A percentile compares a stretch with the other conserved stretches of the same genome.
phyloP scores from a whole-genome alignment of 2,113 vertebrate genomes.

The Corythoichthys intestinalis region DNA sequence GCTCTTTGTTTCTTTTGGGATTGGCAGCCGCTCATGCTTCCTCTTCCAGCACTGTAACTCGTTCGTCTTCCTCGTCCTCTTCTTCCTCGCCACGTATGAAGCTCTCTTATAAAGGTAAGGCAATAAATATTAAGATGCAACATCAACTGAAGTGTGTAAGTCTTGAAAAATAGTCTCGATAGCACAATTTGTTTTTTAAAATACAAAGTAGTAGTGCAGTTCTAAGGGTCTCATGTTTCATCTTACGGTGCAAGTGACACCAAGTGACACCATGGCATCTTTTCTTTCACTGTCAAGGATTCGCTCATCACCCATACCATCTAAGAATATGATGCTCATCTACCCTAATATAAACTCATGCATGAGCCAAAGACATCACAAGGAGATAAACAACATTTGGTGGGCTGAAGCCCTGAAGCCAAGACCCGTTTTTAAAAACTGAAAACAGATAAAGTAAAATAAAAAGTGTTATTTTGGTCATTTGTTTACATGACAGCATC shows the following conservation, averaged over 20 bases:
- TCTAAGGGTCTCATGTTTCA: neutral
- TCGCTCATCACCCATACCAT: neutral
- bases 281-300: neutral
- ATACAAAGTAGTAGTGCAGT: neutral
- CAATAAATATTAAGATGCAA: neutral
- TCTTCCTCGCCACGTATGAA: slow-evolving; percentile 70
- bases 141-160: neutral
- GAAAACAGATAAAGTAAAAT: neutral
- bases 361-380: neutral
- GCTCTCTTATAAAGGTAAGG: slow-evolving; percentile 72
- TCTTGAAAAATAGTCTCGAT: neutral
- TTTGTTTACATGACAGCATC: neutral
- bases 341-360: neutral
- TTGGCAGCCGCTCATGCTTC: slow-evolving; percentile 56
- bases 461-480: neutral
- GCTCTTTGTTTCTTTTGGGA: slow-evolving; percentile 63
- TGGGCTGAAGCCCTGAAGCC: neutral
- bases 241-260: neutral
- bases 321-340: neutral
- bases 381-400: neutral
- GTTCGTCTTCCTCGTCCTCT: slow-evolving; percentile 36
- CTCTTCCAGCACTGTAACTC: slow-evolving; percentile 35
- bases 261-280: neutral
- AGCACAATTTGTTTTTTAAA: neutral
- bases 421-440: neutral